These are phyloP conservation scores for Sminthurinus aureus DNA, from an alignment of 2,888 invertebrate genomes.

Conservation along the genomic window DNA sequence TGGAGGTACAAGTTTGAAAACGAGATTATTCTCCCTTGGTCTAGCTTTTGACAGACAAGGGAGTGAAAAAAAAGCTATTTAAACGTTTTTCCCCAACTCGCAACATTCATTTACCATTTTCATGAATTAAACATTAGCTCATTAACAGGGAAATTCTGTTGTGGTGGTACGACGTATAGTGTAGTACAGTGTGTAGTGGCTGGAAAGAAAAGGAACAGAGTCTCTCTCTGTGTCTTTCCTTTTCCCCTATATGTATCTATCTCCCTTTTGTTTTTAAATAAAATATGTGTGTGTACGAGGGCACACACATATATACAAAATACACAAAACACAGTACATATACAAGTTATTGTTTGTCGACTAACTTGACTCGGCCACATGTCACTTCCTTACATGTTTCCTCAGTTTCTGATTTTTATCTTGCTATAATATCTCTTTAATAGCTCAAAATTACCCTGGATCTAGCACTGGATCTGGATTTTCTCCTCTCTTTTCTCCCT, in stretches of 20 bases:
- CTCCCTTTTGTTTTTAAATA: no score
- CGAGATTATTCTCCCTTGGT: conserved; percentile 28
- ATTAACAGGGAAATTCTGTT: conserved; percentile 39
- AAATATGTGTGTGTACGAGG: no score
- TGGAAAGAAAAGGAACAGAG: neutral
- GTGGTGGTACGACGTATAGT: neutral
- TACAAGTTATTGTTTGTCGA: neutral
- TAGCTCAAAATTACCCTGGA: conserved; percentile 5
- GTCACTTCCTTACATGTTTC: conserved; percentile 14
- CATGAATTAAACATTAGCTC: conserved; percentile 46
- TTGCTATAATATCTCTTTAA: conserved; percentile 23
- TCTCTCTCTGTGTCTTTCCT: neutral
- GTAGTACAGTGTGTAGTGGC: no score
- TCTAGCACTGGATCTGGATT: neutral
- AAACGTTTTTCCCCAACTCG: conserved; percentile 30
- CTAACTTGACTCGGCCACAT: neutral
- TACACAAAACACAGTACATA: no score
- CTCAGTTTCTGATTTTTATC: conserved; percentile 23
- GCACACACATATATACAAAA: neutral
- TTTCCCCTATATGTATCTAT: neutral
- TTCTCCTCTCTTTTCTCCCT: neutral
- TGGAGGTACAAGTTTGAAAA: neutral
- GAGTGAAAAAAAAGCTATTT: conserved; percentile 30
- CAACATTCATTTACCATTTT: conserved; percentile 31
- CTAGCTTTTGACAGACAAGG: conserved; percentile 24